These are phyloP conservation scores for Mythimna ferrago DNA, from an alignment of 2,888 invertebrate species.

Conservation along the genomic window DNA sequence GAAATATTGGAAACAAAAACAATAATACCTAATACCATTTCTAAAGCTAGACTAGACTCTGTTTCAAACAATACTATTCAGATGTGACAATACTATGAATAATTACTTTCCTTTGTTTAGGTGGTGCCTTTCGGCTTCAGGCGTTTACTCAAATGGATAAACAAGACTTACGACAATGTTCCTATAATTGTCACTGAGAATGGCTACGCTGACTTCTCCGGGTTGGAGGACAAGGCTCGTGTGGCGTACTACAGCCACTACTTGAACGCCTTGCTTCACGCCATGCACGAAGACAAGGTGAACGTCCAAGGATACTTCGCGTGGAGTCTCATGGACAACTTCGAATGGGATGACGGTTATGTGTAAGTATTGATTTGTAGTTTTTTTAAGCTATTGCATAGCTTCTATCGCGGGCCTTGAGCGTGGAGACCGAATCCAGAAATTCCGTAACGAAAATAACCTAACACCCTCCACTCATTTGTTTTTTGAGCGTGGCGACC, in stretches of 20 bases:
- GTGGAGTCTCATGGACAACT: conserved; percentile 96
- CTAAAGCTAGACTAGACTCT: not conserved
- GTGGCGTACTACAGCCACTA: conserved; percentile 91
- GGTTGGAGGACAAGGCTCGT: conserved; percentile 88
- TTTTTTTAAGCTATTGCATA: too few species aligned
- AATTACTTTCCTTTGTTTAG: conserved; percentile 71
- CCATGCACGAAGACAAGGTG: conserved; percentile 91
- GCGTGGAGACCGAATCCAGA: too few species aligned
- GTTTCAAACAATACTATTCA: not conserved
- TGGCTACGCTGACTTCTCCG: conserved; percentile 89
- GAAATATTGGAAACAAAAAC: not conserved
- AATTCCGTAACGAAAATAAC: too few species aligned
- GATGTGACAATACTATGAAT: not conserved
- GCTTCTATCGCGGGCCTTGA: too few species aligned
- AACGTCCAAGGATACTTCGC: conserved; percentile 93
- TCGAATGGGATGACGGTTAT: conserved; percentile 95
- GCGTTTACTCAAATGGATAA: conserved; percentile 89
- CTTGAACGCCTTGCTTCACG: conserved; percentile 85
- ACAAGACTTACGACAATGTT: conserved; percentile 87
- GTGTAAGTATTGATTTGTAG: conserved; percentile 87
- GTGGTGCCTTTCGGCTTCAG: conserved; percentile 91
- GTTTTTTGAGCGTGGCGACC: too few species aligned
- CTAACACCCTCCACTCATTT: too few species aligned
- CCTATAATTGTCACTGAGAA: conserved; percentile 91
- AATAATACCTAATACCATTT: not conserved